Base-by-base conservation (phyloP, 1,140 invertebrate species). In the Linepithema humile region DNA sequence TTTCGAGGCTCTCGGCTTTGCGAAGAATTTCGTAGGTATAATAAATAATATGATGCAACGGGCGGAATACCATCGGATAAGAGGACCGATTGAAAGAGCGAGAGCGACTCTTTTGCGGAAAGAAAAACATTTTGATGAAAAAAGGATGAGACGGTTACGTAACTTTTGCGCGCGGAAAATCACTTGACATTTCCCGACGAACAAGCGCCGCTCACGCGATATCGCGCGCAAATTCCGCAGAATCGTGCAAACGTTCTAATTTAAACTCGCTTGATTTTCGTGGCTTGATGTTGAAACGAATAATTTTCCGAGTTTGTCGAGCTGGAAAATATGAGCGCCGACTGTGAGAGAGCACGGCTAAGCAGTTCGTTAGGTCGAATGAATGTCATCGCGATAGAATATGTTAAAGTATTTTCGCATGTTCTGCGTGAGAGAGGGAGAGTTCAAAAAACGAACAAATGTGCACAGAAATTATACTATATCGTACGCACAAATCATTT, bases 1-100 rank as follows among this genome's bases (percentile, higher is more conserved):
- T 26, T n/a, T 43, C 32, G 60, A 65, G 57, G 59, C 67, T 32
- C 26, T 40, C 64, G 60, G 69, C 43, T 65, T 70, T 83, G 32
- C 45, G 77, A 60, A 59, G 85, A 90, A 89, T 90, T 90, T 90
- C 82, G 65, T 83, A 53, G 69, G 69, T 74, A 90, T 85, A 64
- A 90, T 88, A 88, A 88, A 85, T 88, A 90, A 89, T 84, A 84
- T 57, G 62, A 82, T 57, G 70, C 35, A 43, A n/a, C 26, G 7
- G n/a, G 4, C 32, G 70, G 43, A 70, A 82, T 32, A 55, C 2
- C 26, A 55, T 50, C 23, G 29, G 38, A 65, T 55, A 64, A 32
- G 9, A 78, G 32, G 64, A 9, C 17, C 32, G 45, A 69, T 17
- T 32, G 50, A 78, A 53, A 80, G 62, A 78, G 62, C 62, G 23